Evolutionary conservation across 2,113 vertebrate genomes (phyloP), one percentile per base, ranked within the genome.

Genomic region (Strix uralensis): DNA sequence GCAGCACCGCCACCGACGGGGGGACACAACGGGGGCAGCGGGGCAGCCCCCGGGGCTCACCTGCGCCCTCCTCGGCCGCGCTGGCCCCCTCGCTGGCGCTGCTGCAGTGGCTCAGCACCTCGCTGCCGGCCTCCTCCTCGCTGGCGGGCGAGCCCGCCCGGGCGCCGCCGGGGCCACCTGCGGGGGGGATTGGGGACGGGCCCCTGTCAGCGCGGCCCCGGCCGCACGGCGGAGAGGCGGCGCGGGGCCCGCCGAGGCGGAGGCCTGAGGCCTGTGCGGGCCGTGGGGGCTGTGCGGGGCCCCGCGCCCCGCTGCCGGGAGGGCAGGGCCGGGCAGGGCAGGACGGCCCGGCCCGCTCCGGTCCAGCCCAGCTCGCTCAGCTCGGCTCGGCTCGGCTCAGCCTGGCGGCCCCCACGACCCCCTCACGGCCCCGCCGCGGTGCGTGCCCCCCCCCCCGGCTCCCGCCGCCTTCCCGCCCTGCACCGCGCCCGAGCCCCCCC

Each of bases 111-210:
- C 99, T 99, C 88, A 98, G 98, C 57, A 99, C 97, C 57, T 99
- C 99, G 34, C 99, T 99, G 26, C 96, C 97, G 27, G 98, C 97
- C 77, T 99, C 99, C 23, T 99, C 99, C 23, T 99, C 99, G 44
- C 99, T 99, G 96, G 98, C 38, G 18, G 86, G 92, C 1, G 87
- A 94, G 46, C 85, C 12, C 8, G 84, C 40, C 55, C 42, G 47
- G 22, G 11, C 17, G 47, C 36, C 61, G 75, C 46, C 61, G 25
- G 21, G 66, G 67, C 81, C 86, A 23, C 95, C 95, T 96, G 67
- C 30, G 21, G 27, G 15, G 17, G 14, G 15, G 13, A 15, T 16
- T 5, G 47, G 36, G 21, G 12, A 59, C 65, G 57, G n/a, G 47
- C 5, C 8, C 2, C 63, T 0, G 63, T 88, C 52, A 85, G 67